Percentiles rank a stretch among this genome's conserved stretches.
These are phyloP conservation scores for Xenotilapia leptura DNA, from an alignment of 2,113 vertebrate species.

Conservation along the genomic window DNA sequence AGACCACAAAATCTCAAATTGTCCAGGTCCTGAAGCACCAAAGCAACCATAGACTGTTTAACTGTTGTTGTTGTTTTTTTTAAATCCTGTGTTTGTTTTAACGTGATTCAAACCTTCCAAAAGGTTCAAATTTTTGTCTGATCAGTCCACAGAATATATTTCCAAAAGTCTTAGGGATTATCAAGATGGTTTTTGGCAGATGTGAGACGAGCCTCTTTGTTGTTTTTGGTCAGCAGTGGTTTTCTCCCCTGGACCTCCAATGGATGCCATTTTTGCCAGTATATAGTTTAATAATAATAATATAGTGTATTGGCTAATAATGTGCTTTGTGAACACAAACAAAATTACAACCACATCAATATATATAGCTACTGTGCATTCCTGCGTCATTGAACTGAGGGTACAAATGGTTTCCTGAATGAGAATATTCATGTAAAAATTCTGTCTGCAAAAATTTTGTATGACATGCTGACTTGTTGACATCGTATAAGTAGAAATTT, in stretches of 20 bases:
- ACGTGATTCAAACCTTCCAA: not conserved
- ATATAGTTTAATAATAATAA: not conserved
- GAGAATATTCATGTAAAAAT: not conserved
- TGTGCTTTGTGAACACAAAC: not conserved
- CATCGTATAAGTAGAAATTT: not conserved
- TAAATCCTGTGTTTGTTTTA: accelerated
- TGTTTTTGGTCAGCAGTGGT: not conserved
- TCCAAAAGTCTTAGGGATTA: not conserved
- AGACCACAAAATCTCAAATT: not conserved
- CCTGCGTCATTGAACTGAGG: not conserved
- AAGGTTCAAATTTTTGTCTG: not conserved
- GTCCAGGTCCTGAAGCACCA: not conserved
- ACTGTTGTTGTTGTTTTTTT: not conserved
- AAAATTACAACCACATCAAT: not conserved
- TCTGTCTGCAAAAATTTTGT: not conserved
- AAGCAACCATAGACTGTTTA: not conserved
- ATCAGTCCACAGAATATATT: not conserved
- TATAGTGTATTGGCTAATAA: not conserved
- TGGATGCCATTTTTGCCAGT: not conserved
- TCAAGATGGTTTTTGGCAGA: not conserved
- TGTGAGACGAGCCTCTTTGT: not conserved
- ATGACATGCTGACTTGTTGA: not conserved
- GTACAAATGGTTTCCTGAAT: not conserved
- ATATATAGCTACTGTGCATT: not conserved
- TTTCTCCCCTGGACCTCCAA: not conserved